phyloP scores from a whole-genome alignment of 2,888 invertebrate species.

The Polietes domitor region DNA sequence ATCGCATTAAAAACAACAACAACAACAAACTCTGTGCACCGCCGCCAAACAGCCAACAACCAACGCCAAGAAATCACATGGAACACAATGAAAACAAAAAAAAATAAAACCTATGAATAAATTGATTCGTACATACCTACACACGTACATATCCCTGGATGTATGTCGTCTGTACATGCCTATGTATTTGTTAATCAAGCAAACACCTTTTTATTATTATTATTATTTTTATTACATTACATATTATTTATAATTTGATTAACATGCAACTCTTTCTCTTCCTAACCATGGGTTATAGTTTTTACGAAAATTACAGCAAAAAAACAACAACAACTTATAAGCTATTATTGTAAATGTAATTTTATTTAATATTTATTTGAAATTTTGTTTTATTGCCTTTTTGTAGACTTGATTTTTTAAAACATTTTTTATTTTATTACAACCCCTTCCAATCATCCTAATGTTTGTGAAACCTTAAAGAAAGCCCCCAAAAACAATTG shows the following conservation, averaged over 20 bases:
- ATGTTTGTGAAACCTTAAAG: conserved; percentile 17
- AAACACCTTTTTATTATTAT: conserved; percentile 34
- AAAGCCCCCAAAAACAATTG: conserved; percentile 41
- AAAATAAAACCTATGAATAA: conserved; percentile 7
- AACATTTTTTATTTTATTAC: conserved; percentile 33
- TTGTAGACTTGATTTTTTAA: conserved; percentile 1
- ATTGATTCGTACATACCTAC: conserved; percentile 14
- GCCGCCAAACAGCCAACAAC: conserved; percentile 1
- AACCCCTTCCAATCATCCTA: conserved; percentile 31
- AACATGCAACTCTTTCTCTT: conserved; percentile 43
- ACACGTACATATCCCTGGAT: not conserved
- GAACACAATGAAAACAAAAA: conserved; percentile 12
- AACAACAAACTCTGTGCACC: conserved; percentile 19
- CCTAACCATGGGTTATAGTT: conserved; percentile 64
- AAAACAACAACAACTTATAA: conserved; percentile 38
- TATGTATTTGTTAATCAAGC: conserved; percentile 32
- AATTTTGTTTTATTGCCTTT: conserved; percentile 7
- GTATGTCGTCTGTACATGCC: conserved; percentile 6
- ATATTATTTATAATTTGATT: no score
- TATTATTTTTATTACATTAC: no score
- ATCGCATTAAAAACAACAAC: conserved; percentile 23
- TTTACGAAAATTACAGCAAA: conserved; percentile 4
- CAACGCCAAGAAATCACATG: not conserved
- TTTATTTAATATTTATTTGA: conserved; percentile 38
- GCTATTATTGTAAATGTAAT: conserved; percentile 42